Evolutionary conservation across 2,113 vertebrate species (phyloP), one percentile per base, ranked within the genome.

Genomic region (Triplophysa rosa): DNA sequence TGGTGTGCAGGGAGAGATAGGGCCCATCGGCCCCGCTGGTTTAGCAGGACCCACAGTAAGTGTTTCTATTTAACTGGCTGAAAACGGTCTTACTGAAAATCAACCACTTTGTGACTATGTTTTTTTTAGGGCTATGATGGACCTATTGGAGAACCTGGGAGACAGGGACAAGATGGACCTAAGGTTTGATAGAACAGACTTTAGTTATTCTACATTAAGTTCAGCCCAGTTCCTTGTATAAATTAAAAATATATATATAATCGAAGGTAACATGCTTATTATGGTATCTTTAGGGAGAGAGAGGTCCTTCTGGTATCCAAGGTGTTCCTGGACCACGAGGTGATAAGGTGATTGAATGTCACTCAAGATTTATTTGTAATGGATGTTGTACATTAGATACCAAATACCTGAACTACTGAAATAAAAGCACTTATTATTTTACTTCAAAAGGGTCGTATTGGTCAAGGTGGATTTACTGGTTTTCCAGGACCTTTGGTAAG

Each of bases 401-500:
- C 13, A 21, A n/a, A 37, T 54, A 64, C 1, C 65, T 74, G 8
- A 61, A 26, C n/a, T 8, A 33, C 29, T 52, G 13, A 33, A 21
- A 19, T 56, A 63, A 77, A 9, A 77, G 4, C 23, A 59, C 9
- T n/a, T 61, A 59, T 78, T 74, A 12, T 67, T 19, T 2, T 63
- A 1, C 59, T 77, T 37, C 13, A 56, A 47, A 79, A 93, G 92
- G 93, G 92, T 84, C 88, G 89, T 42, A 67, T 76, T 61, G 91
- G 92, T 56, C 90, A 78, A 74, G 37, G 37, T 4, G 91, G 92
- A 76, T 93, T 92, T 88, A 81, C 83, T 72, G 91, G 91, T 21
- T 14, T 90, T 23, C 88, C 90, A 54, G 93, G 93, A 64, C 82
- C 85, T 52, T 61, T 90, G 88, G 93, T 93, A 88, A 91, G 90